A percentile compares a stretch with the other conserved stretches of the same genome.
phyloP scores from a whole-genome alignment of 2,797 vertebrate species.

The Delichon dasypus region DNA sequence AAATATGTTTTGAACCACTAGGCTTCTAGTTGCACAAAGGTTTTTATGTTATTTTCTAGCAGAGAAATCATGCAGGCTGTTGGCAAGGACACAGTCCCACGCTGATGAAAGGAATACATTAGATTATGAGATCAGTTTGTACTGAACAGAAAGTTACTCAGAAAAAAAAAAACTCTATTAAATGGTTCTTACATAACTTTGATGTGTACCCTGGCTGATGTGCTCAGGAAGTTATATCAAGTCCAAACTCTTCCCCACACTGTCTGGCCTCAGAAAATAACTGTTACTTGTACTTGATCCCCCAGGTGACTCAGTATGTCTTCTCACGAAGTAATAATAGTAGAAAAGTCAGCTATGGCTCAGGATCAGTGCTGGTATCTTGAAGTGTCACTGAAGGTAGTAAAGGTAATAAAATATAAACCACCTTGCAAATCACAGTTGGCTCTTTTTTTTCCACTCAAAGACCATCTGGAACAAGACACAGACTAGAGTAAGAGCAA shows the following conservation, averaged over 20 bases:
- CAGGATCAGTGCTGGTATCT: not conserved
- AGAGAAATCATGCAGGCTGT: conserved; percentile 5
- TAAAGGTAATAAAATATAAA: not conserved
- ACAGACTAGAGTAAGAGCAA: not conserved
- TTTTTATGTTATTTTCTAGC: not conserved
- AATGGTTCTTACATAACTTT: not conserved
- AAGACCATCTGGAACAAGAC: not conserved
- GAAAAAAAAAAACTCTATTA: not conserved
- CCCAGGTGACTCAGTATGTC: not conserved
- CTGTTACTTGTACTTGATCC: not conserved
- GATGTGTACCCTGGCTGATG: not conserved
- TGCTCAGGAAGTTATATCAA: not conserved
- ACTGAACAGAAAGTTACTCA: conserved; percentile 29
- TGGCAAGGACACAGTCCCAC: not conserved
- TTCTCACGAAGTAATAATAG: not conserved
- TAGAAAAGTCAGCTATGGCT: not conserved
- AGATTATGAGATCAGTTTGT: conserved; percentile 37
- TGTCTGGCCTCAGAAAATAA: not conserved
- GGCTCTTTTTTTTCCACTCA: not conserved
- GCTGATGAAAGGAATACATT: conserved; percentile 25
- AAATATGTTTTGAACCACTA: not conserved
- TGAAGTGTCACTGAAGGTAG: not conserved
- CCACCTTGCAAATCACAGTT: not conserved
- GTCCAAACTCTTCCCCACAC: not conserved
- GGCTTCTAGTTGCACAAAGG: not conserved